Conservation (phyloP, 2,113 vertebrate species). For the Oriolus oriolus region DNA sequence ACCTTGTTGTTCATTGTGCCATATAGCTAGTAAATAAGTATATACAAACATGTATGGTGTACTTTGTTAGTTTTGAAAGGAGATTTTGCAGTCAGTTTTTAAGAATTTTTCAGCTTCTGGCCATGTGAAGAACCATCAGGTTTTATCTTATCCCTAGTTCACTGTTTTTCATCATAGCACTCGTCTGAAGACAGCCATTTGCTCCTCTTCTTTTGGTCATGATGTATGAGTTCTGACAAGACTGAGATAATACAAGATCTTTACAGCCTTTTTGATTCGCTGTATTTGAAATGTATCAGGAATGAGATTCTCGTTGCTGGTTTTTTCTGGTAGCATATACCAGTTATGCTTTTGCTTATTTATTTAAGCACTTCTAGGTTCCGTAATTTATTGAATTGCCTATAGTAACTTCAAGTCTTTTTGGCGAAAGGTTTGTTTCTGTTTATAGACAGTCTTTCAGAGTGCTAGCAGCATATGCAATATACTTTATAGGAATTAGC, state of each 20-base stretch:
- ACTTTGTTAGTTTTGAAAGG: neutral
- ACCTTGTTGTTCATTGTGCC: neutral
- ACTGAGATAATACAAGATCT: neutral
- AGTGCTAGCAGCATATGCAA: neutral
- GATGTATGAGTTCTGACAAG: neutral
- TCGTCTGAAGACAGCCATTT: neutral
- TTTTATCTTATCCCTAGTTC: neutral
- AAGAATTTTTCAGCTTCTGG: neutral
- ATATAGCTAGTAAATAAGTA: neutral
- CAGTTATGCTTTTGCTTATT: neutral
- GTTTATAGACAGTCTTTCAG: neutral
- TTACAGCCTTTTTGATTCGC: neutral
- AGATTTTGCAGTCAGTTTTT: neutral
- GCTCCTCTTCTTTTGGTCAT: neutral
- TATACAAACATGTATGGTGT: neutral
- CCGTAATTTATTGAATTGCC: neutral
- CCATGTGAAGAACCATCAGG: neutral
- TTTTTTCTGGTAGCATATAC: neutral
- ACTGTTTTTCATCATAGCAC: neutral
- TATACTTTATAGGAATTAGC: neutral
- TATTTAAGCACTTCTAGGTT: neutral
- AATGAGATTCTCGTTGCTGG: accelerated
- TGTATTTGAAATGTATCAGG: neutral
- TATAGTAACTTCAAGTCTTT: neutral
- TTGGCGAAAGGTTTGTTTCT: neutral